Percentiles rank a stretch among this genome's conserved stretches.
phyloP scores from a whole-genome alignment of 2,888 invertebrate genomes.

The Julus scandinavius region DNA sequence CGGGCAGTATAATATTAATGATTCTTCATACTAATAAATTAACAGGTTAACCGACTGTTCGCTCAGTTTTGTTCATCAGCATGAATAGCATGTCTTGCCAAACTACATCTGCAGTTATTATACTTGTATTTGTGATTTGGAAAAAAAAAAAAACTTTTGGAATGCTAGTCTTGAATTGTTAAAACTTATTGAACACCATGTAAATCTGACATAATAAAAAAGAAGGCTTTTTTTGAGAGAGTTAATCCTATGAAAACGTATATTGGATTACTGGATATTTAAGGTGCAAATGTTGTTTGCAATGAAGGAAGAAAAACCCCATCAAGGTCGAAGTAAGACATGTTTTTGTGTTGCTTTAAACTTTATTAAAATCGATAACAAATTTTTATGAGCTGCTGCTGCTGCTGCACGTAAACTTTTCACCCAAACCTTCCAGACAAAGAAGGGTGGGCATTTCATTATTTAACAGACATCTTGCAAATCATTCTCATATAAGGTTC shows the following conservation, averaged over 20 bases:
- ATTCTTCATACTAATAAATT: too few relatives aligned
- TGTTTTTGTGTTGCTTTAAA: neutral
- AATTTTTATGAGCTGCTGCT: neutral
- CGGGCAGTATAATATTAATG: too few relatives aligned
- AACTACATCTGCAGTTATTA: too few relatives aligned
- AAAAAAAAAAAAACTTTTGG: too few relatives aligned
- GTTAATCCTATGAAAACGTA: neutral
- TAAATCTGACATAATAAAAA: neutral
- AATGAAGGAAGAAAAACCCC: slow-evolving; percentile 11
- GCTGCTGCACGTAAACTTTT: neutral
- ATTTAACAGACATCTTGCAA: neutral
- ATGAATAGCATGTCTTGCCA: too few relatives aligned
- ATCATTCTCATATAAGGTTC: slow-evolving; percentile 11
- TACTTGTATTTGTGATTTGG: too few relatives aligned
- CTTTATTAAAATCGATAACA: neutral
- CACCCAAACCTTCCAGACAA: slow-evolving; percentile 19
- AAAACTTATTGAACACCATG: neutral
- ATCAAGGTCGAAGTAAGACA: slow-evolving; percentile 17
- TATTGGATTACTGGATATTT: slow-evolving; percentile 19
- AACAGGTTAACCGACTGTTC: too few relatives aligned
- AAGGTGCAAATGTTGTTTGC: slow-evolving; percentile 16
- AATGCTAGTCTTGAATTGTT: too few relatives aligned
- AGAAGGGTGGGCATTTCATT: slow-evolving; percentile 19
- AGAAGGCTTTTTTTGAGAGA: neutral
- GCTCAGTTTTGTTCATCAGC: too few relatives aligned